A percentile compares a stretch with the other conserved stretches of the same genome.
Evolutionary conservation across 2,888 invertebrate genomes (phyloP).

Genomic region (Gortyna flavago): DNA sequence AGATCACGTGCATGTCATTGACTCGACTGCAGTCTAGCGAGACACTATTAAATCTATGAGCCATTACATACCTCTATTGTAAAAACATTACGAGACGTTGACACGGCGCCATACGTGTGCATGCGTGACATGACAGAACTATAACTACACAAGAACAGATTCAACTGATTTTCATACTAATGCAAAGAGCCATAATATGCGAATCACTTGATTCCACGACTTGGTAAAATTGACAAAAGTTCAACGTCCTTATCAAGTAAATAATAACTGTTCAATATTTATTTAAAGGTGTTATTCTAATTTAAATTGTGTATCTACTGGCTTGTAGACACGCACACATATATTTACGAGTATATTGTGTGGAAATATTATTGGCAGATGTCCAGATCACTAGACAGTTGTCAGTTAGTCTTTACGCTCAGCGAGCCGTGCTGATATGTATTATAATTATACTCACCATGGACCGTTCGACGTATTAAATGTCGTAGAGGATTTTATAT

Average conservation of each 20-base stretch:
- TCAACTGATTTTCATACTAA: neutral
- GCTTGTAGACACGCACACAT: conserved; percentile 48
- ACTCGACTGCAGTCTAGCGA: conserved; percentile 59
- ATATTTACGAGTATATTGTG: conserved; percentile 63
- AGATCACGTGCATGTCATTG: conserved; percentile 58
- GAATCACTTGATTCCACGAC: conserved; percentile 8
- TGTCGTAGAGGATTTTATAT: conserved; percentile 54
- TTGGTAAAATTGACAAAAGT: conserved; percentile 35
- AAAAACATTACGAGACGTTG: conserved; percentile 44
- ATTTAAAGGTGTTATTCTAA: conserved; percentile 50
- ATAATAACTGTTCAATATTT: conserved; percentile 44
- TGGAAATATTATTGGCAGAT: conserved; percentile 72
- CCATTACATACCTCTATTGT: conserved; percentile 53
- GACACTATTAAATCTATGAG: conserved; percentile 53
- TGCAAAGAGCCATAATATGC: conserved; percentile 11
- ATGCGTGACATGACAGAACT: conserved; percentile 41
- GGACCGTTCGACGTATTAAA: conserved; percentile 57
- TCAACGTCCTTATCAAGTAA: conserved; percentile 26
- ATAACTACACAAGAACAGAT: conserved; percentile 20
- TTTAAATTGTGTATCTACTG: conserved; percentile 62
- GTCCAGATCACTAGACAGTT: conserved; percentile 71
- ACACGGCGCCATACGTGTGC: conserved; percentile 49
- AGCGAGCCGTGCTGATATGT: conserved; percentile 70
- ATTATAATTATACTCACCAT: conserved; percentile 71
- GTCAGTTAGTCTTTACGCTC: conserved; percentile 67